These are phyloP conservation scores for Forpus xanthops DNA, from an alignment of 2,797 vertebrate species.

Conservation along the genomic window DNA sequence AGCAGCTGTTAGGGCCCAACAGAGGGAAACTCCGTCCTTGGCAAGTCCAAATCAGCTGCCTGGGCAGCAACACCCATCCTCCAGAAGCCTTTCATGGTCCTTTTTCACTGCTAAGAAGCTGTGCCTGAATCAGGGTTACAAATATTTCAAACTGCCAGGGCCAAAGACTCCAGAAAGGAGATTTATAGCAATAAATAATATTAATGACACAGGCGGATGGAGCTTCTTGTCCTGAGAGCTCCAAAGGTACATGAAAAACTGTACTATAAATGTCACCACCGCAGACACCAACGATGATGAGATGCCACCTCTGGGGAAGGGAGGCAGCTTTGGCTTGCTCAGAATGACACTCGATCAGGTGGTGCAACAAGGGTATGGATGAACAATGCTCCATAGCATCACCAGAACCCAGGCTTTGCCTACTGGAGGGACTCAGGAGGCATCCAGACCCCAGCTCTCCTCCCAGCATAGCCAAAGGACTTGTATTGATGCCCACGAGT, in stretches of 20 bases:
- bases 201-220: conserved; percentile 48
- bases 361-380: neutral
- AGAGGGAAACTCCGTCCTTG: neutral
- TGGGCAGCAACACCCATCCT: neutral
- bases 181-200: conserved; percentile 70
- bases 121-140: conserved; percentile 30
- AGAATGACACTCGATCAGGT: neutral
- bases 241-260: conserved; percentile 69
- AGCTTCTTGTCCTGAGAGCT: conserved; percentile 66
- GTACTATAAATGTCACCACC: conserved; percentile 60
- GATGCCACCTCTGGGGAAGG: conserved; percentile 52
- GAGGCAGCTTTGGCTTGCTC: conserved; percentile 14
- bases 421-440: neutral
- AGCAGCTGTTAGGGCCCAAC: neutral
- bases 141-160: conserved; percentile 61
- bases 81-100: neutral
- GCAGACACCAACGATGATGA: conserved; percentile 50
- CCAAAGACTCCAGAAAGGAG: conserved; percentile 61
- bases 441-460: neutral
- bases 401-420: neutral
- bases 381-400: neutral
- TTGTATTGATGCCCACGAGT: neutral
- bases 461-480: neutral
- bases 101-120: conserved; percentile 26
- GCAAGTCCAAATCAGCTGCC: neutral